Base-by-base conservation (phyloP, 2,113 vertebrate species). In the Oxyura jamaicensis region DNA sequence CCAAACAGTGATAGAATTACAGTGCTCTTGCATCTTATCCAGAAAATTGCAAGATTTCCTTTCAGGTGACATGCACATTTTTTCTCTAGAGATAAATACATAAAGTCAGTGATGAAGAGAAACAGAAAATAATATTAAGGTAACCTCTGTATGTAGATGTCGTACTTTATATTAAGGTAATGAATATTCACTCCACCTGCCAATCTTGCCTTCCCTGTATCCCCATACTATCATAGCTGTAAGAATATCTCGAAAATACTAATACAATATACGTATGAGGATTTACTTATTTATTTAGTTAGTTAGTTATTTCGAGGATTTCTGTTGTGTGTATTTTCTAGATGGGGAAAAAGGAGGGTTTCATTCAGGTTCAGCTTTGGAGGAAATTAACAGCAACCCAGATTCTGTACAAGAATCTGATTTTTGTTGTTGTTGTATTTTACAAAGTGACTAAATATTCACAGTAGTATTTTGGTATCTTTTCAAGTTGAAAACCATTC, bases 401-500 rank as follows among this genome's bases (percentile, higher is more conserved):
- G 31, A 80, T 36, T 10, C 21, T 4, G 19, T 35, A 15, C 11
- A 23, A 86, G 55, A 87, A 63, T 62, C 22, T 35, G 31, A 14
- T 67, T 26, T 71, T 31, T 39, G 33, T 52, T 29, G 28, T 11
- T 7, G 41, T 60, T 21, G 14, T 39, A 44, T 35, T 44, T 80
- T 46, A 89, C 25, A 56, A 87, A 85, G 53, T 73, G 65, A 80
- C 35, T 79, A 86, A 92, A 88, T 80, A 68, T 89, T 89, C 72
- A 65, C 86, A 86, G 78, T 50, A 72, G 26, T 14, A 52, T 81
- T 91, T 95, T 93, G 83, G 39, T 84, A 76, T 93, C 52, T 90
- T 90, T 95, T 84, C 65, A 84, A 79, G 56, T 88, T 59, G 85
- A 66, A 88, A 95, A 56, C 26, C 39, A 22, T 85, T 95, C 39